Evolutionary conservation across 2,797 vertebrate species (phyloP).

Genomic region (Picus viridis): DNA sequence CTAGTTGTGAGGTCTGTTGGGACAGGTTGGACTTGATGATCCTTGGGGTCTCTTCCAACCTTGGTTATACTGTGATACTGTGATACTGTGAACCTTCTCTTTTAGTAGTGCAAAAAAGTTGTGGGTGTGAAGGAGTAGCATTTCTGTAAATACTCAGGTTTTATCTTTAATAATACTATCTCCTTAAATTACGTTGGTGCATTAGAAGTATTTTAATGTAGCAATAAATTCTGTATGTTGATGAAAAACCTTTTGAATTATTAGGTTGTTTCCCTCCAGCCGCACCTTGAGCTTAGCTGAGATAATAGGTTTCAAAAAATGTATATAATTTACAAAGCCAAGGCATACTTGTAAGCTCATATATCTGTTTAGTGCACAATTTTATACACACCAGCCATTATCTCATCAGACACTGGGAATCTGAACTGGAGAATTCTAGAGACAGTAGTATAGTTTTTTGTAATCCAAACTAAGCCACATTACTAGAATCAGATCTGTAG

Average conservation of each 20-base stretch:
- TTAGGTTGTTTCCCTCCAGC: background rate
- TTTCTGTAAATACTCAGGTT: background rate
- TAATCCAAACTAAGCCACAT: background rate
- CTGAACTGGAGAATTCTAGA: background rate
- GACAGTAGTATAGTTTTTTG: background rate
- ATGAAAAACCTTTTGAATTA: background rate
- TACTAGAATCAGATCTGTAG: background rate
- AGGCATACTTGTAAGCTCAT: background rate
- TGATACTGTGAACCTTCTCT: background rate
- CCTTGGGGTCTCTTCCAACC: no score
- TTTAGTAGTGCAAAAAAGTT: background rate
- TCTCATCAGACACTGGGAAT: background rate
- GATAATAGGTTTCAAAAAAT: background rate
- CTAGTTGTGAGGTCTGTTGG: no score
- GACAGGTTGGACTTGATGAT: no score
- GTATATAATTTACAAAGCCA: background rate
- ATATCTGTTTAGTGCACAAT: background rate
- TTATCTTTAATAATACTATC: background rate
- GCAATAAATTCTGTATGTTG: background rate
- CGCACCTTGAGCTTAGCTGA: background rate
- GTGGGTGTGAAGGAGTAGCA: background rate
- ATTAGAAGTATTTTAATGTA: background rate
- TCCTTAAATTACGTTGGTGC: background rate
- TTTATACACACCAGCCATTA: background rate
- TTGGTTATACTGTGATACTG: no score